phyloP scores from a whole-genome alignment of 2,113 vertebrate species.

The Odocoileus virginianus region DNA sequence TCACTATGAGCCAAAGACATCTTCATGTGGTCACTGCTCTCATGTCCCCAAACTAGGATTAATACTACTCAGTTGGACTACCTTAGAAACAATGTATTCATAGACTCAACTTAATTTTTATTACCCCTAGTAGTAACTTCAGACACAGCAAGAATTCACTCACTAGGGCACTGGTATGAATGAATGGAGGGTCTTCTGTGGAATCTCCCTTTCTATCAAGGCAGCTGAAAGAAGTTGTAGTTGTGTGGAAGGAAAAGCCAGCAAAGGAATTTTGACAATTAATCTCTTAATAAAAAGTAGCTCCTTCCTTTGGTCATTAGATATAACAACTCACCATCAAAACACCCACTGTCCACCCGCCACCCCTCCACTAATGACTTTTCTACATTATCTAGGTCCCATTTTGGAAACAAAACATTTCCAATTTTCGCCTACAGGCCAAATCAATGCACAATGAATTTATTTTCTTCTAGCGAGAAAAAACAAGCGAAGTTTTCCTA shows the following conservation, averaged over 20 bases:
- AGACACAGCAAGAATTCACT: neutral
- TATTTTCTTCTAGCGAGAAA: neutral
- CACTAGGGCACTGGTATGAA: neutral
- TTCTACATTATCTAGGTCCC: neutral
- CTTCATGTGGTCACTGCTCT: neutral
- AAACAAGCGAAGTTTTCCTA: neutral
- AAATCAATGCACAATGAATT: neutral
- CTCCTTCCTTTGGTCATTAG: neutral
- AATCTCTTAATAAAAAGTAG: neutral
- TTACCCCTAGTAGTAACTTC: neutral
- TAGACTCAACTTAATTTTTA: neutral
- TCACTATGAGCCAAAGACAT: neutral
- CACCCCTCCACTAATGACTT: neutral
- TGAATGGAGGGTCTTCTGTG: neutral
- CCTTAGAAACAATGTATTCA: neutral
- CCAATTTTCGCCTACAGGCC: neutral
- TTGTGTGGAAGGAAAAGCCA: neutral
- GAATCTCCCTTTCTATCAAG: neutral
- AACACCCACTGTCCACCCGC: neutral
- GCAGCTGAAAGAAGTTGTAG: neutral
- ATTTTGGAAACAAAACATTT: conserved; percentile 25
- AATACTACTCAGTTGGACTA: neutral
- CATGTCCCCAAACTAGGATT: neutral
- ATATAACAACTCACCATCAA: neutral
- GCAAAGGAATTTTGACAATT: neutral